A percentile compares a stretch with the other conserved stretches of the same genome.
Conservation (phyloP, 2,797 vertebrate genomes). For the Aldrovandia affinis region DNA sequence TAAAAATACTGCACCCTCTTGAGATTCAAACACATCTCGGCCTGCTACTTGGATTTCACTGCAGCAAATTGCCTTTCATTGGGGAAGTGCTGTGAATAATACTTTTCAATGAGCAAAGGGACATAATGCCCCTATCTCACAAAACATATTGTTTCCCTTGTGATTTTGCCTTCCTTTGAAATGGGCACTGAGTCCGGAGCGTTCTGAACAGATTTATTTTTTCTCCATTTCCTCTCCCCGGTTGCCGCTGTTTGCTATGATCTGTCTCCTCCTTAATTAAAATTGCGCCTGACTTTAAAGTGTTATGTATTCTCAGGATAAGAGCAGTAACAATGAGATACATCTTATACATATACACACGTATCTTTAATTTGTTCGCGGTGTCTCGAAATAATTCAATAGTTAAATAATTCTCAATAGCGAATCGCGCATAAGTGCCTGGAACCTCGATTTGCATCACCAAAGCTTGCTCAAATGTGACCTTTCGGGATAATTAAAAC, state of each 20-base stretch:
- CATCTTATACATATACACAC: background rate
- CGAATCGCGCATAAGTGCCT: background rate
- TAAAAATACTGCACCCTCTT: conserved; percentile 23
- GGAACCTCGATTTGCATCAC: background rate
- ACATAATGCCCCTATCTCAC: conserved; percentile 43
- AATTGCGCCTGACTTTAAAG: conserved; percentile 47
- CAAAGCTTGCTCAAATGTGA: background rate
- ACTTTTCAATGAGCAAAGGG: conserved; percentile 42
- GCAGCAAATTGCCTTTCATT: conserved; percentile 54
- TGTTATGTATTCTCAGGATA: conserved; percentile 12
- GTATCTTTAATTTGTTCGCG: background rate
- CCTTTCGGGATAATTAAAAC: background rate
- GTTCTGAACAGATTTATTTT: conserved; percentile 27
- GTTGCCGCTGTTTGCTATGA: background rate
- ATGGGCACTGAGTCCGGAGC: conserved; percentile 29
- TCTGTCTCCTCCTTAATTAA: conserved; percentile 49
- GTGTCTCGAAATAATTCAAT: background rate
- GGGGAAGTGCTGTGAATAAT: conserved; percentile 48
- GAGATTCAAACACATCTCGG: conserved; percentile 48
- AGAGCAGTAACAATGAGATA: conserved; percentile 20
- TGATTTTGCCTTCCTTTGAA: conserved; percentile 37
- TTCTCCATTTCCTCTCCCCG: background rate
- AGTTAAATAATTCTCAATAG: background rate
- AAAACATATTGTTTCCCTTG: conserved; percentile 47
- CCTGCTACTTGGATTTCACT: conserved; percentile 38